phyloP scores from a whole-genome alignment of 2,888 invertebrate species.

The Thecocarcelia acutangulata region DNA sequence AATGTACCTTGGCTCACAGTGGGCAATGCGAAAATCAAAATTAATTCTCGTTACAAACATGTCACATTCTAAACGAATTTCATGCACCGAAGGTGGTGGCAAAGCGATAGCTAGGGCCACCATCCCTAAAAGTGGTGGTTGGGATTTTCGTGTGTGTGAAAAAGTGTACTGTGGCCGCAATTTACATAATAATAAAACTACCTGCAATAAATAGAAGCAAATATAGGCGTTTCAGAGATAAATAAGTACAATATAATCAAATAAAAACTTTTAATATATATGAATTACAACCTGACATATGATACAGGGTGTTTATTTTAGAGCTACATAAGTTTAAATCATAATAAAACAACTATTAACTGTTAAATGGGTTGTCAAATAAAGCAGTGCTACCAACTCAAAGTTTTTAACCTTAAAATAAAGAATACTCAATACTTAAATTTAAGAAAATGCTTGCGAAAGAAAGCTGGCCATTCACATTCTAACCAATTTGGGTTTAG shows the following conservation, averaged over 20 bases:
- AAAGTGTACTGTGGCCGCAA: slow-evolving; percentile 96
- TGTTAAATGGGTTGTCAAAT: no score
- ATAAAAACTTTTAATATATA: no score
- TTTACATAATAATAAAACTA: slow-evolving; percentile 94
- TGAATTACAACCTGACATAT: no score
- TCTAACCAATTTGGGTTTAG: no score
- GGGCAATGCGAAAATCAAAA: slow-evolving; percentile 97
- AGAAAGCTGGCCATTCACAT: no score
- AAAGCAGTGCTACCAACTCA: no score
- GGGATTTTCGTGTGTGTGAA: slow-evolving; percentile 93
- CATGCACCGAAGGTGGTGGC: slow-evolving; percentile 98
- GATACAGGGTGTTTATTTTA: no score
- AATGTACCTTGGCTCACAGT: slow-evolving; percentile 95
- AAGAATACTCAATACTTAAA: no score
- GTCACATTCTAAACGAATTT: slow-evolving; percentile 95
- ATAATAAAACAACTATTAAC: no score
- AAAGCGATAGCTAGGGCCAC: slow-evolving; percentile 97
- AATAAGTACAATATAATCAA: not conserved
- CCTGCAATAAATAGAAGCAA: slow-evolving; percentile 83
- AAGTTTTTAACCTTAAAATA: no score
- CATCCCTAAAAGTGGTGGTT: slow-evolving; percentile 94
- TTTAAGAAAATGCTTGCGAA: no score
- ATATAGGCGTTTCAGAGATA: not conserved
- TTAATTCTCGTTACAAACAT: slow-evolving; percentile 98
- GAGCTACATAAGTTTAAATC: no score